Conservation (phyloP, 2,113 vertebrate species). For the Trinectes maculatus region DNA sequence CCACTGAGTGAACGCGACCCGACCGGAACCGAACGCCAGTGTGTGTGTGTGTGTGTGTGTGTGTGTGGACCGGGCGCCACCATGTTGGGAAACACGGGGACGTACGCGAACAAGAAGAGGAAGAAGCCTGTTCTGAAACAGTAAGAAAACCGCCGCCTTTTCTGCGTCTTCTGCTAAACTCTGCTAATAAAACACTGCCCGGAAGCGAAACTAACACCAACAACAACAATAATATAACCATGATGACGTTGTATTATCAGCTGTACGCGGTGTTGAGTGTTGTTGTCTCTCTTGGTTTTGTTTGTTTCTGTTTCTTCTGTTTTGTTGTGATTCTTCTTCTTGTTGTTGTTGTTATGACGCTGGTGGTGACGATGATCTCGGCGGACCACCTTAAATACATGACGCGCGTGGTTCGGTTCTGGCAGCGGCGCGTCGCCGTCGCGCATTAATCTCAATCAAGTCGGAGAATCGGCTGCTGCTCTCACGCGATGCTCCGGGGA, state of each 20-base stretch:
- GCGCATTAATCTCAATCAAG: conserved; percentile 82
- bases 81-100: conserved; percentile 76
- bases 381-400: conserved; percentile 76
- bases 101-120: conserved; percentile 82
- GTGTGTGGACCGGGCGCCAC: conserved; percentile 26
- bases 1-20: background rate
- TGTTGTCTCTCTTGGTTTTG: too few species aligned
- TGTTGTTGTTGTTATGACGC: too few species aligned
- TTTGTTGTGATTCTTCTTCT: too few species aligned
- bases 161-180: too few species aligned
- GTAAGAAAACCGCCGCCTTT: too few species aligned
- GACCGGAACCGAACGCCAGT: background rate
- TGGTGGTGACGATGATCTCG: too few species aligned
- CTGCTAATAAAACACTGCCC: too few species aligned
- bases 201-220: too few species aligned
- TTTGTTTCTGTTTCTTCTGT: too few species aligned
- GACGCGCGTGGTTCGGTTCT: conserved; percentile 58
- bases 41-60: background rate
- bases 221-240: too few species aligned
- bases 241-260: too few species aligned
- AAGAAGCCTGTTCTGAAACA: conserved; percentile 83
- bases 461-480: conserved; percentile 74
- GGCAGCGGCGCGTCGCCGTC: conserved; percentile 70
- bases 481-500: conserved; percentile 81
- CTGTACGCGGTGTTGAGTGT: too few species aligned